Evolutionary conservation across 92 coral and sea anemone genomes (phyloP).

Genomic region (Muricea muricata): DNA sequence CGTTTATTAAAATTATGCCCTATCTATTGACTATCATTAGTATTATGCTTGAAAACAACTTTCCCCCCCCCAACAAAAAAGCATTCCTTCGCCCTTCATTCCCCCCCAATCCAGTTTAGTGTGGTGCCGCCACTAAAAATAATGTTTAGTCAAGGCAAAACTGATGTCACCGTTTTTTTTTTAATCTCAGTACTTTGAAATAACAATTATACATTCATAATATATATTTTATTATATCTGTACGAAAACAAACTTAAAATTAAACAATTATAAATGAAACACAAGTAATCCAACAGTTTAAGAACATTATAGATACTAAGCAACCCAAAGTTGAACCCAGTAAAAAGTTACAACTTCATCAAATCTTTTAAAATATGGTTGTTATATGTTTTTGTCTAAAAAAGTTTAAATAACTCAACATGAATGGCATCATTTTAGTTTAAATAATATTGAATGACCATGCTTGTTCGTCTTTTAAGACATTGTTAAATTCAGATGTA

Average conservation of each 20-base stretch:
- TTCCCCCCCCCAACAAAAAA: too few species aligned
- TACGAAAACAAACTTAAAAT: not conserved
- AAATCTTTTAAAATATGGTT: too few species aligned
- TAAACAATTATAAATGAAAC: not conserved
- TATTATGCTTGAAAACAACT: too few species aligned
- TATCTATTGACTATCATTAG: too few species aligned
- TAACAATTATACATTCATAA: not conserved
- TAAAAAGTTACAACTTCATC: too few species aligned
- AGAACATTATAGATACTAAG: not conserved
- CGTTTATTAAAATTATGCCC: too few species aligned
- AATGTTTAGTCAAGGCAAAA: not conserved
- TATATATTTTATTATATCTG: not conserved
- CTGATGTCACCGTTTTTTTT: not conserved
- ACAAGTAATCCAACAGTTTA: not conserved
- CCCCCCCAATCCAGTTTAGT: too few species aligned
- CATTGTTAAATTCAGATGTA: slow-evolving; percentile 37
- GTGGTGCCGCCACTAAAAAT: too few species aligned
- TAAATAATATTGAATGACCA: slow-evolving; percentile 55
- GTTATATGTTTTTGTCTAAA: not conserved
- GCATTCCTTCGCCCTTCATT: too few species aligned
- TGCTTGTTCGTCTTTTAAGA: too few species aligned
- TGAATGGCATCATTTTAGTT: not conserved
- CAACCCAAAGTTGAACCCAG: not conserved
- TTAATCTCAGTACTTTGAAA: not conserved
- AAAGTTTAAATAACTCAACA: not conserved